Evolutionary conservation across 1,140 invertebrate species (phyloP).

Genomic region (Coenobita brevimanus): DNA sequence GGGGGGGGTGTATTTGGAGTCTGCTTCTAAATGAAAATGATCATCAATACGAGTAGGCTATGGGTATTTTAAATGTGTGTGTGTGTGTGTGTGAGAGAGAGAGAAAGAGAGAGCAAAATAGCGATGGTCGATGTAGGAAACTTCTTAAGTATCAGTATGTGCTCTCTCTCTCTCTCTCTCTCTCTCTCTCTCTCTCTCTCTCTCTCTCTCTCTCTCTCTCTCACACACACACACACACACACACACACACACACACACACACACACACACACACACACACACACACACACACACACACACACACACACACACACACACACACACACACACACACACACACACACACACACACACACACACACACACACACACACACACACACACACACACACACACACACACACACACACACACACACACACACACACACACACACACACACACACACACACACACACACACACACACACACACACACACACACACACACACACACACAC

Average conservation of each 20-base stretch:
- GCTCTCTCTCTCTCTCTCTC: neutral
- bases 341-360: neutral
- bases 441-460: no score
- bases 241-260: constrained; percentile 26
- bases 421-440: no score
- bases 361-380: neutral
- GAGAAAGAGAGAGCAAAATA: neutral
- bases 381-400: no score
- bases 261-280: constrained; percentile 19
- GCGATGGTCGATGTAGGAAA: no score
- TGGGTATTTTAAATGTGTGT: no score
- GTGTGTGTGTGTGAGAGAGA: neutral
- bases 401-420: no score
- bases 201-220: constrained; percentile 19
- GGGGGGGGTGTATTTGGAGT: no score
- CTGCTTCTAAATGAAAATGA: no score
- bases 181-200: neutral
- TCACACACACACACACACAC: constrained; percentile 25
- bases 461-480: no score
- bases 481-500: no score
- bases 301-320: neutral
- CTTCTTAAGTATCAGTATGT: neutral
- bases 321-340: neutral
- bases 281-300: neutral
- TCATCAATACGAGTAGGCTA: no score